Percentiles rank a stretch among this genome's conserved stretches.
Evolutionary conservation across 2,888 invertebrate species (phyloP).

Genomic region (Germaria angustata): DNA sequence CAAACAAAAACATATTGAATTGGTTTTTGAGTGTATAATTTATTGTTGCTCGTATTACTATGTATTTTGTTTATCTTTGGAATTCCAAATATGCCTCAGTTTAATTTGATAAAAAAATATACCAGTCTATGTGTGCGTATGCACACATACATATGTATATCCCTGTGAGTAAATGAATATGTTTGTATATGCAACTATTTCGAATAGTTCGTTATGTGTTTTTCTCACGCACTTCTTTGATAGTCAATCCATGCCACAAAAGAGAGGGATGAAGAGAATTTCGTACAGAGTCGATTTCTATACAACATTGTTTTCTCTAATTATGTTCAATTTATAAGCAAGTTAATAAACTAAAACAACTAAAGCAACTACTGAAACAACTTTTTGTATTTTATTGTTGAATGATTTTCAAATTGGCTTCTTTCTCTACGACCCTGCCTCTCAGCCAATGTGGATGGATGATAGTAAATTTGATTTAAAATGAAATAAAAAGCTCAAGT

Average conservation of each 20-base stretch:
- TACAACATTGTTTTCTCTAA: constrained; percentile 10
- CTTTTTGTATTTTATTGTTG: background rate
- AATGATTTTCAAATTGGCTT: background rate
- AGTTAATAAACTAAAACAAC: constrained; percentile 18
- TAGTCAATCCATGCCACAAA: background rate
- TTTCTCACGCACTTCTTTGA: constrained; percentile 39
- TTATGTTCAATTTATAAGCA: constrained; percentile 33
- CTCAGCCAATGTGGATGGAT: background rate
- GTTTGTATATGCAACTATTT: background rate
- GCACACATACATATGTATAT: background rate
- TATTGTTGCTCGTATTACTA: constrained; percentile 25
- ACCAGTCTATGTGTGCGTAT: background rate
- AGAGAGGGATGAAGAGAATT: background rate
- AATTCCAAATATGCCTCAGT: constrained; percentile 25
- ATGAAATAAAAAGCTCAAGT: background rate
- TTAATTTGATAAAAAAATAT: background rate
- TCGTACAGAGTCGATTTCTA: background rate
- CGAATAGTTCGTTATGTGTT: background rate
- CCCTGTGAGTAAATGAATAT: background rate
- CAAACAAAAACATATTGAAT: background rate
- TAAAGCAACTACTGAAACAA: background rate
- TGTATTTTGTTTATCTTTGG: background rate
- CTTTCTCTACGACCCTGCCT: background rate
- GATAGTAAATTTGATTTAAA: background rate
- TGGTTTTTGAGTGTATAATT: constrained; percentile 33